Conservation (phyloP, 2,797 vertebrate species). For the Apodemus agrarius region DNA sequence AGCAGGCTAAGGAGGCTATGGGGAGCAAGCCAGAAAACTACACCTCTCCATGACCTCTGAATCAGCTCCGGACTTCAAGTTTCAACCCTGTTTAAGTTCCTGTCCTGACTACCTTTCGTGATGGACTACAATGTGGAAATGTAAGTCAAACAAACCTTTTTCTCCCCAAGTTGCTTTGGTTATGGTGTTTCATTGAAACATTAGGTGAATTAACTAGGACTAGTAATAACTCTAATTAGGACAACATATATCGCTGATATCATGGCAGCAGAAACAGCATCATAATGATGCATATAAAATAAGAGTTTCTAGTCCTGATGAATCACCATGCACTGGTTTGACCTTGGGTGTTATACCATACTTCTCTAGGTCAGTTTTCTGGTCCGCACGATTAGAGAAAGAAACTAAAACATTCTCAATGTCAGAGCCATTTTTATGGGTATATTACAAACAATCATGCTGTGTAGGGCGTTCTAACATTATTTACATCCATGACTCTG, state of each 20-base stretch:
- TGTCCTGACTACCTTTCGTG: neutral
- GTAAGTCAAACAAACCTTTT: neutral
- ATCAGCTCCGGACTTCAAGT: neutral
- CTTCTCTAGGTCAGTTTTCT: neutral
- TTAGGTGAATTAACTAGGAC: neutral
- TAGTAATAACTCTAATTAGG: neutral
- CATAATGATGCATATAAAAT: accelerated
- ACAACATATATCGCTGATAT: neutral
- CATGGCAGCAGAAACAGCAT: neutral
- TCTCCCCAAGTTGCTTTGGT: neutral
- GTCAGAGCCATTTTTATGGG: neutral
- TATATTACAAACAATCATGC: neutral
- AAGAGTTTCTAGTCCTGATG: neutral
- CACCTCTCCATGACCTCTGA: neutral
- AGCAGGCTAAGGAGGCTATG: neutral
- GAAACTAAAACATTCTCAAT: neutral
- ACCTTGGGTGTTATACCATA: neutral
- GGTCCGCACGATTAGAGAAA: neutral
- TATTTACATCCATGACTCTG: neutral
- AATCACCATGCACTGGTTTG: neutral
- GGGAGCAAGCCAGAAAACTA: neutral
- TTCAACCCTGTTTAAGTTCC: neutral
- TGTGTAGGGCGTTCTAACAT: constrained; percentile 29
- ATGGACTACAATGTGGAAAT: neutral
- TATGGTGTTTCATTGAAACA: neutral